These are phyloP conservation scores for Leptobrachium leishanense DNA, from an alignment of 2,113 vertebrate species.

Conservation along the genomic window DNA sequence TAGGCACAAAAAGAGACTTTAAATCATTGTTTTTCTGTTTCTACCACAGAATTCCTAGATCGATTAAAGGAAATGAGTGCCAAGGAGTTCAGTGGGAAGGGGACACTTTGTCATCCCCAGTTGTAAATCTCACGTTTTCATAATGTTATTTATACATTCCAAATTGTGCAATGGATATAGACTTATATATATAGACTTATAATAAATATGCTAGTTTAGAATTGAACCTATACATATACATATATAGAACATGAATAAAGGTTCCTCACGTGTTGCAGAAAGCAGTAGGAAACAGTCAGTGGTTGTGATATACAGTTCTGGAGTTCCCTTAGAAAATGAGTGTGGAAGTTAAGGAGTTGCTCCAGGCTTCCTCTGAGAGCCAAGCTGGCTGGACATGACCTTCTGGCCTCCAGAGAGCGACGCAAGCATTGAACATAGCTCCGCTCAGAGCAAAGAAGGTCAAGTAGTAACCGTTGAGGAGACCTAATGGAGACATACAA, in stretches of 20 bases:
- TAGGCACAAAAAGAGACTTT: too few relatives aligned
- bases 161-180: too few relatives aligned
- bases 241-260: background rate
- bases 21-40: too few relatives aligned
- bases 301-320: constrained; percentile 80
- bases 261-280: constrained; percentile 80
- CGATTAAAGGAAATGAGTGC: too few relatives aligned
- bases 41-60: too few relatives aligned
- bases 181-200: too few relatives aligned
- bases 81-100: too few relatives aligned
- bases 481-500: constrained; percentile 62
- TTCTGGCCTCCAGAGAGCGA: constrained; percentile 67
- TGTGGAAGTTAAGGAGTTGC: constrained; percentile 76
- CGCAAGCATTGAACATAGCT: constrained; percentile 78
- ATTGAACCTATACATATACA: too few relatives aligned
- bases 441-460: constrained; percentile 79
- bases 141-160: too few relatives aligned
- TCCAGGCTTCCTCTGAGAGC: constrained; percentile 70
- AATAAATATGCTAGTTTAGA: too few relatives aligned
- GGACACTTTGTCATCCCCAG: too few relatives aligned
- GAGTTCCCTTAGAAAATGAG: constrained; percentile 78
- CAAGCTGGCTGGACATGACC: constrained; percentile 68
- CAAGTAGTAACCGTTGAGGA: constrained; percentile 77
- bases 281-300: constrained; percentile 80
- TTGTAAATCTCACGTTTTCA: too few relatives aligned